Conservation (phyloP, 2,888 invertebrate genomes). For the Meiosimyza decipiens region DNA sequence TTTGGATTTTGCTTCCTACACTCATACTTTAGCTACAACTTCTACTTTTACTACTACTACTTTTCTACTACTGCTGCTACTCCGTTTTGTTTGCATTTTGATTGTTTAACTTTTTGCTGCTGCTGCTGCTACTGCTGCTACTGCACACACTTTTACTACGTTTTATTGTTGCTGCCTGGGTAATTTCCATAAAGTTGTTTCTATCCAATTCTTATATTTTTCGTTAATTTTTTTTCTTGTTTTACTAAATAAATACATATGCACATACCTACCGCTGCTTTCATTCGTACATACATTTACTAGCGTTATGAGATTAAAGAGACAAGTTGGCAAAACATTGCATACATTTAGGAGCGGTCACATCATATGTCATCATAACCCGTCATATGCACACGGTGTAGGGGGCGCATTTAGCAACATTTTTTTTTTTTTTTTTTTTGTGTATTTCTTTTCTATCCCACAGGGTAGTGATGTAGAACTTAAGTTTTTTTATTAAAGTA, state of each 20-base stretch:
- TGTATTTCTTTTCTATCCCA: not conserved
- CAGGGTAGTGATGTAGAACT: too few relatives aligned
- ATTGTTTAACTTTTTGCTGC: slow-evolving; percentile 28
- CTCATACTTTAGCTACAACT: slow-evolving; percentile 1
- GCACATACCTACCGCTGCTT: not conserved
- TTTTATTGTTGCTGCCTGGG: slow-evolving; percentile 34
- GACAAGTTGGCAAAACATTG: slow-evolving; percentile 44
- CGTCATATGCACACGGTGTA: not conserved
- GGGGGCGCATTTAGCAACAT: slow-evolving; percentile 5
- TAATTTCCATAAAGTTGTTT: slow-evolving; percentile 41
- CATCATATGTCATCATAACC: slow-evolving; percentile 47
- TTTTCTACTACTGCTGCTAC: not conserved
- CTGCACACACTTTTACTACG: slow-evolving; percentile 17
- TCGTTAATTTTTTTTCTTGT: slow-evolving; percentile 18
- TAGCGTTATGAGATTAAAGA: slow-evolving; percentile 40
- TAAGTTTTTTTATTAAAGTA: too few relatives aligned
- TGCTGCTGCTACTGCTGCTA: not conserved
- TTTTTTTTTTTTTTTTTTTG: slow-evolving; percentile 8
- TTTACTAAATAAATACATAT: not conserved
- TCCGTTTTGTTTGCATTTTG: slow-evolving; percentile 4
- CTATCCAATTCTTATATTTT: not conserved
- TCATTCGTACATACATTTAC: not conserved
- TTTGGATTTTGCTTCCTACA: slow-evolving; percentile 16
- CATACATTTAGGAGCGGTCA: slow-evolving; percentile 45
- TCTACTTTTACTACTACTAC: not conserved